Evolutionary conservation across 35 echinoderm and acorn worm species (phyloP), one percentile per base, ranked within the genome.

Genomic region (Patiria miniata): DNA sequence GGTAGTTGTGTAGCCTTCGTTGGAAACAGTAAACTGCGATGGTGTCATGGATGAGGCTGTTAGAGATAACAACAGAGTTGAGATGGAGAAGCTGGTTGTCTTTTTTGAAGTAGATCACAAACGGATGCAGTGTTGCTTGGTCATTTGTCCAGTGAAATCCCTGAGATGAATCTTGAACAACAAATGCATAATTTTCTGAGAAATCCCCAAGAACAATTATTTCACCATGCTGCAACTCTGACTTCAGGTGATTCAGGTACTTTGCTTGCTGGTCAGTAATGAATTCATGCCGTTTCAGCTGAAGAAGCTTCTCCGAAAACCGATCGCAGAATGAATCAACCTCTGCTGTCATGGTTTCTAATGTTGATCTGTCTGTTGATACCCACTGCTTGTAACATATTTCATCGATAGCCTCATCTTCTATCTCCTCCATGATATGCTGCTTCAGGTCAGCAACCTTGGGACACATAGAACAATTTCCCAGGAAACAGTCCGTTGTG

Each of bases 101-200:
- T n/a, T n/a, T n/a, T n/a, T n/a, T n/a, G n/a, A n/a, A n/a, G n/a
- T n/a, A n/a, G n/a, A n/a, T n/a, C n/a, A n/a, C n/a, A n/a, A n/a
- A n/a, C n/a, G n/a, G n/a, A n/a, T n/a, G n/a, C n/a, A n/a, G n/a
- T n/a, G n/a, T n/a, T n/a, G n/a, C n/a, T n/a, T n/a, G n/a, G n/a
- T n/a, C n/a, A n/a, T 81, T 89, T 26, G 53, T 59, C 87, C 87
- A 89, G 51, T 89, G 79, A 73, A 81, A 82, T n/a, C 83, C 59
- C 39, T 85, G 83, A 10, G 57, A 39, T 28, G 53, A 50, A 68
- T 85, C 83, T 37, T 85, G 83, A 68, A 47, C 36, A 36, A 85
- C 83, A 65, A 85, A 85, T 26, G 53, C 36, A 40, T 85, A 85
- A 68, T 85, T 85, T 38, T 85, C 83, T 22, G 54, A 22, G 33